Evolutionary conservation across 2,113 vertebrate genomes (phyloP).

Genomic region (Hippoglossus stenolepis): DNA sequence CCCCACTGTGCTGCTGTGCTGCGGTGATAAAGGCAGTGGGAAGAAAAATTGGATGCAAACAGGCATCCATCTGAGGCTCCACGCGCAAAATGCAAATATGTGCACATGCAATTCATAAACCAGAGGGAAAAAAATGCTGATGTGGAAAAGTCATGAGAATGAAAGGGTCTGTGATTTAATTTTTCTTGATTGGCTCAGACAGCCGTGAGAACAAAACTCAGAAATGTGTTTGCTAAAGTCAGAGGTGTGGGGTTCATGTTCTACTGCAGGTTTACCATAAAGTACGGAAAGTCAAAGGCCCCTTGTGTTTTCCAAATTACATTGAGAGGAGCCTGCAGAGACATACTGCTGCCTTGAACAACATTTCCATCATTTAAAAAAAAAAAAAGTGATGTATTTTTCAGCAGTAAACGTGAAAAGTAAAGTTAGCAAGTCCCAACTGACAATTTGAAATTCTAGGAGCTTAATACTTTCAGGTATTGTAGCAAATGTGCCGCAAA

Average conservation of each 20-base stretch:
- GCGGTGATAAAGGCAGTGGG: constrained; percentile 62
- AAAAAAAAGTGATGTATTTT: not conserved
- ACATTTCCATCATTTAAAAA: not conserved
- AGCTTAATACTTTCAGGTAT: not conserved
- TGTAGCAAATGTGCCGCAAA: not conserved
- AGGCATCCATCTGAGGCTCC: constrained; percentile 43
- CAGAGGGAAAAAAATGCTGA: not conserved
- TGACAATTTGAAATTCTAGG: not conserved
- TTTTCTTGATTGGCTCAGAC: not conserved
- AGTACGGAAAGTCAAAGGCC: constrained; percentile 13
- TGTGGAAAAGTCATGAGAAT: constrained; percentile 11
- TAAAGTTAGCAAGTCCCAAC: not conserved
- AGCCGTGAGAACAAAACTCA: constrained; percentile 20
- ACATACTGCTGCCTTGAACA: not conserved
- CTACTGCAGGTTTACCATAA: constrained; percentile 12
- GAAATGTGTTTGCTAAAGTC: constrained; percentile 3
- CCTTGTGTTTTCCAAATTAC: not conserved
- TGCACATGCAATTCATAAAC: constrained; percentile 17
- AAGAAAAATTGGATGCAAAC: constrained; percentile 54
- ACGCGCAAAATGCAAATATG: constrained; percentile 24
- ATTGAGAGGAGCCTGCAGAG: not conserved
- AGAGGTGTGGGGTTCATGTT: not conserved
- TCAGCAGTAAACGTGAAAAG: not conserved
- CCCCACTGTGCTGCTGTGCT: constrained; percentile 44
- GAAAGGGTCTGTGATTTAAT: constrained; percentile 23